Evolutionary conservation across 2,113 vertebrate species (phyloP), one percentile per base, ranked within the genome.

Genomic region (Megatriorchis doriae): DNA sequence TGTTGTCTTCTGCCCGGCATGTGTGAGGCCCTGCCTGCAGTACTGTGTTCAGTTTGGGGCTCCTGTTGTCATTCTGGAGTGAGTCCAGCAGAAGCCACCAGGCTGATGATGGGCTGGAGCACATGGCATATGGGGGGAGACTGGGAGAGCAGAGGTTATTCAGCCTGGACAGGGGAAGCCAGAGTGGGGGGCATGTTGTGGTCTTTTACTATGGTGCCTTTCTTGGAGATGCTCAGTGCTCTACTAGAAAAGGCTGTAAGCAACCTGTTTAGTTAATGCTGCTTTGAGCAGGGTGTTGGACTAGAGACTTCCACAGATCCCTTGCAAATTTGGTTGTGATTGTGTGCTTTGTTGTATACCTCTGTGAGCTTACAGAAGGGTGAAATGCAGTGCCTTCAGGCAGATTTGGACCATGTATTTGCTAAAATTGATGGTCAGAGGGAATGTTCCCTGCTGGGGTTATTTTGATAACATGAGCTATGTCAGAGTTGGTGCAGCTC

Each of bases 71-170:
- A 31, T 42, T 68, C 31, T 16, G 16, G 26, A 47, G 65, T 10
- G 18, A 68, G 32, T 52, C 45, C 53, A 32, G 36, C 3, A 0
- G 45, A 77, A 17, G 20, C 36, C 27, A 55, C 26, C 21, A 43
- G 43, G 73, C 32, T 43, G 40, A 22, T 32, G 55, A 62, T 11
- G 27, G 56, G 21, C 47, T 65, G 50, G 42, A 65, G 21, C 48
- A n/a, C 16, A 2, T 9, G 20, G 29, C 1, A 0, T 29, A 4
- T 10, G 6, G 42, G 40, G 58, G 42, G 50, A 43, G 27, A 27
- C 56, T 56, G 21, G 36, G 21, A 86, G 38, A 62, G 38, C 3
- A 42, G 79, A 38, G 38, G 3, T 36, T 47, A 16, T 20, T 43
- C 52, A 70, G 38, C 62, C 62, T 47, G 53, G 22, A 82, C 17